phyloP scores from a whole-genome alignment of 35 echinoderm and acorn worm genomes.

The Anneissia japonica region DNA sequence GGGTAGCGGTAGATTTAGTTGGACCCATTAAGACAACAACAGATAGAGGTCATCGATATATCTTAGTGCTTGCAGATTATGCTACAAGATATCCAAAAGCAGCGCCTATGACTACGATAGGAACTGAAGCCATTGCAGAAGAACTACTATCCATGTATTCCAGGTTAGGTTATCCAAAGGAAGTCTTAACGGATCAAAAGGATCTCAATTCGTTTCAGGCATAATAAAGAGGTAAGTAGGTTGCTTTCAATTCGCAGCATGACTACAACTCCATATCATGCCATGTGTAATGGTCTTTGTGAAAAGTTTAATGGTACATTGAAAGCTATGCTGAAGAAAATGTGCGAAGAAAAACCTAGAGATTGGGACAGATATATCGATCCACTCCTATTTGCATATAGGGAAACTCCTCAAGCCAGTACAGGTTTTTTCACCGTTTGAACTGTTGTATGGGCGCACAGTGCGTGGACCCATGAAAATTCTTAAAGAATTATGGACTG shows the following conservation, averaged over 20 bases:
- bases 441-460: slow-evolving; percentile 43
- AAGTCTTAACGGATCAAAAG: slow-evolving; percentile 41
- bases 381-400: slow-evolving; percentile 35
- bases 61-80: slow-evolving; percentile 42
- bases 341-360: slow-evolving; percentile 36
- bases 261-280: slow-evolving; percentile 62
- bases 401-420: slow-evolving; percentile 43
- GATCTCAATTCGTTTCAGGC: slow-evolving; percentile 46
- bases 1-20: slow-evolving; percentile 9
- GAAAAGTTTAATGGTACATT: slow-evolving; percentile 64
- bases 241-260: slow-evolving; percentile 46
- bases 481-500: slow-evolving; percentile 60
- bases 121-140: slow-evolving; percentile 34
- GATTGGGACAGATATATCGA: slow-evolving; percentile 57
- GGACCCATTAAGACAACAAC: slow-evolving; percentile 27
- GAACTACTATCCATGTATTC: slow-evolving; percentile 30
- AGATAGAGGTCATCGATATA: slow-evolving; percentile 33
- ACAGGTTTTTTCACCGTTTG: slow-evolving; percentile 54
- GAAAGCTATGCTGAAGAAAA: slow-evolving; percentile 35
- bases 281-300: slow-evolving; percentile 46
- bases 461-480: slow-evolving; percentile 50
- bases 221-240: slow-evolving; percentile 40
- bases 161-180: slow-evolving; percentile 32
- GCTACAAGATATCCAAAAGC: slow-evolving; percentile 59
- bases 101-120: slow-evolving; percentile 14